Evolutionary conservation across 1,140 invertebrate genomes (phyloP), one percentile per base, ranked within the genome.

Genomic region (Colletes latitarsis): DNA sequence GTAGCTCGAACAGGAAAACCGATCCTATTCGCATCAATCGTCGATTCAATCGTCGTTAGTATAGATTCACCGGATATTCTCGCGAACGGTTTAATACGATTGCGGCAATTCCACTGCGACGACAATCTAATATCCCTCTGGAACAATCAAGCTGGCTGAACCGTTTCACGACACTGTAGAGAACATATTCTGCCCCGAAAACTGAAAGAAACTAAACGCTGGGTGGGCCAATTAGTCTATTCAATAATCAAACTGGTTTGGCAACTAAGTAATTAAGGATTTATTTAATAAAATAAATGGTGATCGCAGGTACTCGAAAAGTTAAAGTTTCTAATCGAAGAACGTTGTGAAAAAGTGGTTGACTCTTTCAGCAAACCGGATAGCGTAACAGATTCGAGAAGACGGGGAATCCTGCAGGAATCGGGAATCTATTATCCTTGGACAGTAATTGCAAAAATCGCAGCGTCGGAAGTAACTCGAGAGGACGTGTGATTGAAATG

Each of bases 281-380:
- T 30, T 30, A 30, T 30, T 30, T 30, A 30, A 30, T 30, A 30
- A 30, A 30, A 30, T 30, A 30, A 30, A 30, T 19, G 62, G 52
- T 76, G 14, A 58, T 12, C 15, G n/a, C 12, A 21, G 69, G 77
- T 79, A 73, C 77, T 79, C 77, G 60, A 58, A 79, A 46, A 41
- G n/a, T n/a, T 5, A 60, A 14, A n/a, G 1, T 10, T 0, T 15
- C n/a, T 9, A 39, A 19, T 15, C 8, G 9, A 6, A 17, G 43
- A 57, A 1, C 17, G 17, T 15, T 21, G 46, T 30, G 21, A 46
- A 46, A 74, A 12, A 15, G n/a, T 49, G 39, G 8, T 79, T 79
- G 41, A 66, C 70, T 74, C 39, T 79, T 79, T 73, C 77, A 79
- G 77, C 39, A 17, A 30, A 4, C 19, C 17, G 43, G 71, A 17